Percentiles rank a stretch among this genome's conserved stretches.
These are phyloP conservation scores for Apis cerana DNA, from an alignment of 1,140 invertebrate species.

Conservation along the genomic window DNA sequence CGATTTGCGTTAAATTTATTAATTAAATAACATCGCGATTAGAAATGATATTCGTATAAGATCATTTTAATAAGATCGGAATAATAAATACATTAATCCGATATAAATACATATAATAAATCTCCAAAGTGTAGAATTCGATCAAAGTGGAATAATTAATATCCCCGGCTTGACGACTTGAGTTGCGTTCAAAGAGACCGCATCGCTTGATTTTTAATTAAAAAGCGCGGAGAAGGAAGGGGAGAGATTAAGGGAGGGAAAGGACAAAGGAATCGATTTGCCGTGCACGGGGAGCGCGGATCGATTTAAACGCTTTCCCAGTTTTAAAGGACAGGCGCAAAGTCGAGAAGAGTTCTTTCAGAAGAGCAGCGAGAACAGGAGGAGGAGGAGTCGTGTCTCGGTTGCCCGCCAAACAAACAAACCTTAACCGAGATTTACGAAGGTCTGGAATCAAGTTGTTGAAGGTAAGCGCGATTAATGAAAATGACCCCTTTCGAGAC, in stretches of 20 bases:
- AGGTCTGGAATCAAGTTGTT: constrained; percentile 68
- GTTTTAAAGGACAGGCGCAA: constrained; percentile 5
- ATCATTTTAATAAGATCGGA: too few species aligned
- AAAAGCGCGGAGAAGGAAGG: too few species aligned
- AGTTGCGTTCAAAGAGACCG: too few species aligned
- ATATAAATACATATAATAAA: too few species aligned
- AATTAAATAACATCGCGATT: too few species aligned
- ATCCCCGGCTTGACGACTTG: too few species aligned
- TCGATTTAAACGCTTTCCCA: constrained; percentile 44
- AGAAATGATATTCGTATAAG: too few species aligned
- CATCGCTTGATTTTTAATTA: too few species aligned
- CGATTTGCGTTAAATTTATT: too few species aligned
- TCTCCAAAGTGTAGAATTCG: too few species aligned
- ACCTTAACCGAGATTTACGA: constrained; percentile 74
- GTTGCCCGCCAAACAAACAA: constrained; percentile 68
- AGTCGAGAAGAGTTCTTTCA: constrained; percentile 43
- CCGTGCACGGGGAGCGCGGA: constrained; percentile 11
- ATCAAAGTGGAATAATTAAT: too few species aligned
- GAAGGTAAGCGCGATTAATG: constrained; percentile 57
- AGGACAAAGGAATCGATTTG: constrained; percentile 52
- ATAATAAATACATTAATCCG: too few species aligned
- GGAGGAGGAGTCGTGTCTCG: constrained; percentile 40
- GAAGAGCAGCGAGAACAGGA: not conserved
- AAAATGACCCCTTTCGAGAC: constrained; percentile 43
- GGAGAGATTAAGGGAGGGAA: not conserved